Evolutionary conservation across 2,113 vertebrate genomes (phyloP).

Genomic region (Eolophus roseicapilla): DNA sequence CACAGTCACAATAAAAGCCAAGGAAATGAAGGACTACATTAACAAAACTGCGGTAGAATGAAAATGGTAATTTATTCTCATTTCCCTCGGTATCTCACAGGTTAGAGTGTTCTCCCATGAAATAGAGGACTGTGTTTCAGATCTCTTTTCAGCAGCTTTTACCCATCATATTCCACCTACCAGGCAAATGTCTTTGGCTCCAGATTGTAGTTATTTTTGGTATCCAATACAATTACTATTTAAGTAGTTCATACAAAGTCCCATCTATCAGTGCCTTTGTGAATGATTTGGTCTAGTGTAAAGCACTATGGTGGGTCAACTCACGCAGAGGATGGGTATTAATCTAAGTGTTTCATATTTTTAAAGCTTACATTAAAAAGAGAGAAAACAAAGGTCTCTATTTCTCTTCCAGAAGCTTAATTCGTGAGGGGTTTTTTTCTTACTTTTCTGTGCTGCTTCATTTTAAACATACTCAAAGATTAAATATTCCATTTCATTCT

Average conservation of each 20-base stretch:
- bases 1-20: neutral
- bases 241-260: neutral
- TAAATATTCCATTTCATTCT: neutral
- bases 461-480: neutral
- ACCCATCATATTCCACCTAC: neutral
- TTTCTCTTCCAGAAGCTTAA: neutral
- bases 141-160: neutral
- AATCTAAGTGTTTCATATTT: neutral
- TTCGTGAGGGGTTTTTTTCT: neutral
- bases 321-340: neutral
- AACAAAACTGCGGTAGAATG: neutral
- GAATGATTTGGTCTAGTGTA: fast-evolving
- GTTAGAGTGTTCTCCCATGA: neutral
- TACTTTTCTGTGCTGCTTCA: neutral
- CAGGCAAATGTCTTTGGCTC: neutral
- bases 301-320: neutral
- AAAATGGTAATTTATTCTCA: neutral
- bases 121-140: neutral
- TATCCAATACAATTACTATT: neutral
- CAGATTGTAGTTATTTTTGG: neutral
- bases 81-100: neutral
- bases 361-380: neutral
- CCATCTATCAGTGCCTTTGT: neutral
- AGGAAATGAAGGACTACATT: neutral
- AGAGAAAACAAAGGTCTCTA: neutral